These are phyloP conservation scores for Gryon sp. DNA, from an alignment of 1,140 invertebrate species.

Conservation along the genomic window DNA sequence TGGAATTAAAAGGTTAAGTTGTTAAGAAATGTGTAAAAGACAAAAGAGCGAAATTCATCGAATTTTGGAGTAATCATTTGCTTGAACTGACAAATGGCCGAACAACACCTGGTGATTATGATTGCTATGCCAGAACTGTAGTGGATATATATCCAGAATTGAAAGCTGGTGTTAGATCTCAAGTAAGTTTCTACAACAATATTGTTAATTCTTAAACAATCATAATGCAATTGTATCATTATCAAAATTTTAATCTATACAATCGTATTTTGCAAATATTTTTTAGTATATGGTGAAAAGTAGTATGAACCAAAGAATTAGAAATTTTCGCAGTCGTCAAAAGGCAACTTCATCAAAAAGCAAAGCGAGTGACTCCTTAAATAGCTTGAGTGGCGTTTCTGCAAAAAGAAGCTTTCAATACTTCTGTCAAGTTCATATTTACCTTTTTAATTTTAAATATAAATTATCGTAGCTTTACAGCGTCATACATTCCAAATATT, in stretches of 20 bases:
- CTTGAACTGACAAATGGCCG: not conserved
- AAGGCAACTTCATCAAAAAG: not conserved
- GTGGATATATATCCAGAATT: conserved; percentile 48
- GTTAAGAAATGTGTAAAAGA: not conserved
- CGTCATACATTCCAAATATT: not conserved
- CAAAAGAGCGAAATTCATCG: conserved; percentile 6
- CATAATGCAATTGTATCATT: no score
- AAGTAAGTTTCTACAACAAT: conserved; percentile 40
- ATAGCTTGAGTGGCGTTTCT: not conserved
- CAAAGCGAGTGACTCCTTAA: not conserved
- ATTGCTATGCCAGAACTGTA: conserved; percentile 46
- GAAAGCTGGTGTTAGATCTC: conserved; percentile 38
- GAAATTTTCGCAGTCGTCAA: not conserved
- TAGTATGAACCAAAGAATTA: not conserved
- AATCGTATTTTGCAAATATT: not conserved
- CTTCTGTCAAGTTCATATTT: not conserved
- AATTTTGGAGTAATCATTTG: conserved; percentile 19
- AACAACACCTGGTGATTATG: not conserved
- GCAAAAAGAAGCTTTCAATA: not conserved
- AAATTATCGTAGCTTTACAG: not conserved
- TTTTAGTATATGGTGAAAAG: not conserved
- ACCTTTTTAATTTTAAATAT: not conserved
- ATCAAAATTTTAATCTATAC: not conserved
- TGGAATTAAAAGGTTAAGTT: not conserved
- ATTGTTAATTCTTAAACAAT: no score